Evolutionary conservation across 1,140 invertebrate genomes (phyloP).

Genomic region (Centruroides sculpturatus): DNA sequence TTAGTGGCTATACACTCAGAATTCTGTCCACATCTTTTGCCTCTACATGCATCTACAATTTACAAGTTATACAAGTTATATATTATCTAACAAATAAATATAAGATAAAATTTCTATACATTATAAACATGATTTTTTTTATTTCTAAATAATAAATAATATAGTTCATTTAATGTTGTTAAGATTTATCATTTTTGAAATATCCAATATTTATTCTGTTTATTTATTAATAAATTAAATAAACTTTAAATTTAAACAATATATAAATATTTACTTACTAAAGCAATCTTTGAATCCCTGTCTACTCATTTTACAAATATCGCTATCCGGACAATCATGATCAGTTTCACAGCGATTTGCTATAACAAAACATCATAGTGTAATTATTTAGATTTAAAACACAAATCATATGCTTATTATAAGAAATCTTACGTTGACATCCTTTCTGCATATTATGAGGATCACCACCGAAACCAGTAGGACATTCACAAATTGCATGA

Average conservation of each 20-base stretch:
- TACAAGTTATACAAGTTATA: no score
- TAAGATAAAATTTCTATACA: no score
- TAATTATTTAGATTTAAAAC: no score
- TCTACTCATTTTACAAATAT: slow-evolving; percentile 32
- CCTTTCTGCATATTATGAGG: slow-evolving; percentile 50
- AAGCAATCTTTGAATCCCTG: slow-evolving; percentile 19
- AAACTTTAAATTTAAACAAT: background rate
- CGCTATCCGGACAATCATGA: slow-evolving; percentile 47
- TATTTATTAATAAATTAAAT: background rate
- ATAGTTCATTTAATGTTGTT: no score
- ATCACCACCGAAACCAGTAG: slow-evolving; percentile 41
- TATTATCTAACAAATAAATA: no score
- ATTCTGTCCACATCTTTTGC: slow-evolving; percentile 47
- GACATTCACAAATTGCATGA: slow-evolving; percentile 38
- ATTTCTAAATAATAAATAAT: no score
- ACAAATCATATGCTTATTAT: no score
- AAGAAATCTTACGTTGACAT: slow-evolving; percentile 12
- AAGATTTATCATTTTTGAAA: background rate
- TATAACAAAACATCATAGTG: background rate
- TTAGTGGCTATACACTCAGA: slow-evolving; percentile 42
- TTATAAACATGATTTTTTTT: no score
- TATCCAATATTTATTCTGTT: background rate
- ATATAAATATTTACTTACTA: slow-evolving; percentile 5
- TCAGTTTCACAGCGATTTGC: slow-evolving; percentile 42
- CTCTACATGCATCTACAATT: slow-evolving; percentile 13